A percentile compares a stretch with the other conserved stretches of the same genome.
Conservation (phyloP, 2,888 invertebrate genomes). For the Lumbricus terrestris region DNA sequence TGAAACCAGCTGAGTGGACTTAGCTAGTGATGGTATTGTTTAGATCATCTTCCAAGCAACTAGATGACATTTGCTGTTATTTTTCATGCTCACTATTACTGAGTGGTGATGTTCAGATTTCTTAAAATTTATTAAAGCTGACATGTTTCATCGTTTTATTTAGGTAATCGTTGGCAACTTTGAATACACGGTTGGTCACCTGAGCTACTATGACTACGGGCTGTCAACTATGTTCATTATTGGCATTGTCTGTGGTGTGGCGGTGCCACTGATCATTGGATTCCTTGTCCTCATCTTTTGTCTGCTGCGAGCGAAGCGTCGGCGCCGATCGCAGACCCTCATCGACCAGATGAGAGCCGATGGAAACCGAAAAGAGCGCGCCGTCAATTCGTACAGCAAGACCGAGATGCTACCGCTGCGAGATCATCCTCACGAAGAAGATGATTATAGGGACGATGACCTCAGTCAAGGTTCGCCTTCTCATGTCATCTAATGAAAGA, state of each 20-base stretch:
- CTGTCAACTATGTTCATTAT: conserved; percentile 15
- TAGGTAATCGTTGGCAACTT: conserved; percentile 29
- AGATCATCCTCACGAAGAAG: background rate
- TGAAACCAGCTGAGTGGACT: background rate
- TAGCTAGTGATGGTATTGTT: background rate
- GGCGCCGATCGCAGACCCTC: background rate
- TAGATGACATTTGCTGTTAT: background rate
- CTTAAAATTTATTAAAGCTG: background rate
- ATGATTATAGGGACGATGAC: background rate
- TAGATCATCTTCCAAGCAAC: background rate
- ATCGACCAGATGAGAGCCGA: background rate
- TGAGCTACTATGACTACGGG: conserved; percentile 19
- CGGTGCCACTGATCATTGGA: conserved; percentile 19
- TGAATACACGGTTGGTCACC: conserved; percentile 20
- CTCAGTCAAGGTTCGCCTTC: background rate
- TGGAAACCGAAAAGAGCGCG: background rate
- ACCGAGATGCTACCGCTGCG: conserved; percentile 13
- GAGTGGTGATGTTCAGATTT: background rate
- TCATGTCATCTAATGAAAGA: background rate
- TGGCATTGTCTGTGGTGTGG: conserved; percentile 9
- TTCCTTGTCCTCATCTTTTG: conserved; percentile 22
- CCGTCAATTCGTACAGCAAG: background rate
- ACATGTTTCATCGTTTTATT: conserved; percentile 9
- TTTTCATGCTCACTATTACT: background rate
- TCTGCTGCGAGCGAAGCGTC: background rate